Percentiles rank a stretch among this genome's conserved stretches.
Conservation (phyloP, 2,888 invertebrate species). For the Tetanocera ferruginea region DNA sequence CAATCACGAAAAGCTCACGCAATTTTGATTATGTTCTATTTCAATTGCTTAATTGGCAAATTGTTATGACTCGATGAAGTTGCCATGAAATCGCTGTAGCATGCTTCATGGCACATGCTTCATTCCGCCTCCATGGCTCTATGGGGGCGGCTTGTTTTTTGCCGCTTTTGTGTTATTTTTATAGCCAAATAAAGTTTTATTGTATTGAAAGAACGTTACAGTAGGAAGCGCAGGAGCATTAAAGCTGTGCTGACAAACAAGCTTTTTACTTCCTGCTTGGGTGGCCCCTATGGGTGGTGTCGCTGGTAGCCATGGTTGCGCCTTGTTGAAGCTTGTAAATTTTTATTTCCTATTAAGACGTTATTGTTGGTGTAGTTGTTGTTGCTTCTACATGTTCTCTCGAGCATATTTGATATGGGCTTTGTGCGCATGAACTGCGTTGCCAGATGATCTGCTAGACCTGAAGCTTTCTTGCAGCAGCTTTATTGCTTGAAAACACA, state of each 20-base stretch:
- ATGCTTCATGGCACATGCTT: slow-evolving; percentile 1
- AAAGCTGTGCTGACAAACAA: slow-evolving; percentile 40
- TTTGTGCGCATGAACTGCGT: neutral
- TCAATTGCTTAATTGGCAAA: slow-evolving; percentile 67
- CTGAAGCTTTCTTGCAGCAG: neutral
- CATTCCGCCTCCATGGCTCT: neutral
- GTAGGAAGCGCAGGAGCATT: neutral
- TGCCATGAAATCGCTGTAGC: slow-evolving; percentile 58
- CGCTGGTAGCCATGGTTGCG: slow-evolving; percentile 1
- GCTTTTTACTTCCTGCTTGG: slow-evolving; percentile 56
- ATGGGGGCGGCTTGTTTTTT: neutral
- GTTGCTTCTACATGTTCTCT: neutral
- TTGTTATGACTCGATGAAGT: slow-evolving; percentile 56
- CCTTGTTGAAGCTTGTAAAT: neutral
- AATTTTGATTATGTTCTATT: slow-evolving; percentile 50
- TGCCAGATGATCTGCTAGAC: slow-evolving; percentile 13
- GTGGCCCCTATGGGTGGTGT: slow-evolving; percentile 48
- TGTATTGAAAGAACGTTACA: slow-evolving; percentile 43
- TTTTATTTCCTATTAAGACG: neutral
- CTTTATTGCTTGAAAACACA: neutral
- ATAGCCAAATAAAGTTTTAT: slow-evolving; percentile 58
- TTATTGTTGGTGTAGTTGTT: neutral
- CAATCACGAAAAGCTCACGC: slow-evolving; percentile 37
- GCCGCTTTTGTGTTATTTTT: slow-evolving; percentile 19
- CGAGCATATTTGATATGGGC: neutral